Evolutionary conservation across 2,888 invertebrate species (phyloP), one percentile per base, ranked within the genome.

Genomic region (Baronia brevicornis): DNA sequence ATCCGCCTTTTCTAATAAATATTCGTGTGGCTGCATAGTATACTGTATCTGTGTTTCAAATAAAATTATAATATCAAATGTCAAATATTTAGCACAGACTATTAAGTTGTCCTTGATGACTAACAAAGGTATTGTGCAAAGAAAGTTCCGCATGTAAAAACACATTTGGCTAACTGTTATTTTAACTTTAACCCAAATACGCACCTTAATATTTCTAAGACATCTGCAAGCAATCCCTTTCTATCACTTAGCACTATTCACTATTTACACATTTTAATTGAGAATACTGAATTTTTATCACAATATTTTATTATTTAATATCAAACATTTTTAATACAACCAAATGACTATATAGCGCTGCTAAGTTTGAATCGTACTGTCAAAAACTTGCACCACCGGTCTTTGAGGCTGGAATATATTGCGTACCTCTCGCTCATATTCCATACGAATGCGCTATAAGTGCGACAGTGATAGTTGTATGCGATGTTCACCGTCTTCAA

Each of bases 361-460:
- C 68, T 58, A 62, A 57, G 73, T 70, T 79, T 61, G 60, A 67
- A 65, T 62, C 57, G 65, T 65, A 72, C 74, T 80, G 80, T 82
- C 82, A 84, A 84, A 79, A 82, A 80, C 72, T 79, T 78, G 82
- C 69, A 66, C 61, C 71, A 74, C 82, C 77, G 75, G 82, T 77
- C 60, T 58, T 51, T 48, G 52, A 53, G 54, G 53, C 54, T 55
- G 58, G 63, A 63, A 66, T 64, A 58, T 65, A 55, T 47, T 54
- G 39, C 46, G 44, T 21, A 43, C 39, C 13, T 54, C 64, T 40
- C 51, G 46, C 38, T 64, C 51, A 21, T 44, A 22, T 36, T 24
- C 18, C 8, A 33, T 23, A 15, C 15, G 15, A 21, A 8, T 5
- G 17, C 11, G 12, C 5, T 6, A 9, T 24, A 34, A 7, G 51